Evolutionary conservation across 2,888 invertebrate genomes (phyloP).

Genomic region (Leucania comma): DNA sequence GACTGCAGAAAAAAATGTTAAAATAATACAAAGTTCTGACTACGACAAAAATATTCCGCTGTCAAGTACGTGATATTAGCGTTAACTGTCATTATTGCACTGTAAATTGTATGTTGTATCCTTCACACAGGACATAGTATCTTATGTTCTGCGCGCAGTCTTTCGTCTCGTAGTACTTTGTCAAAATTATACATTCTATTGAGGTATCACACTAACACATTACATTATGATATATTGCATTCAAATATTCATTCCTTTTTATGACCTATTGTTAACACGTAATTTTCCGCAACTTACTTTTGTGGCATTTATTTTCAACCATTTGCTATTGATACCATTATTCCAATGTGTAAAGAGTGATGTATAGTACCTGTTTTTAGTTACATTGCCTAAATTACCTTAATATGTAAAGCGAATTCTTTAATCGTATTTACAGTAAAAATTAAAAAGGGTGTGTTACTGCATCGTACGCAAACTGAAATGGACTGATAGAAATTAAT

Average conservation of each 20-base stretch:
- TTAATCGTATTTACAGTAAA: constrained; percentile 9
- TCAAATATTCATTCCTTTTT: constrained; percentile 56
- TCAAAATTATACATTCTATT: constrained; percentile 31
- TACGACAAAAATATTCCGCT: background rate
- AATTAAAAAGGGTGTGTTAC: constrained; percentile 21
- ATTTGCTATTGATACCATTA: constrained; percentile 29
- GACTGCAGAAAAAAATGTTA: too few species aligned
- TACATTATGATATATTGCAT: constrained; percentile 14
- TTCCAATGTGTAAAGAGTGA: constrained; percentile 36
- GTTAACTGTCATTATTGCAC: background rate
- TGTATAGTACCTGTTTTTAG: constrained; percentile 32
- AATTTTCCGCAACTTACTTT: constrained; percentile 24
- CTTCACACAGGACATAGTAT: background rate
- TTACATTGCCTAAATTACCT: constrained; percentile 27
- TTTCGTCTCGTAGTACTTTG: background rate
- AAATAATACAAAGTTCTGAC: too few species aligned
- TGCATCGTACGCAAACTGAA: constrained; percentile 38
- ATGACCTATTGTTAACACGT: constrained; percentile 22
- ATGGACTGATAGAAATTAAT: constrained; percentile 71
- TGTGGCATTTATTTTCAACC: constrained; percentile 35
- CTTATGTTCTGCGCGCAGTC: background rate
- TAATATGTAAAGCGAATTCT: constrained; percentile 6
- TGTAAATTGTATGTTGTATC: background rate
- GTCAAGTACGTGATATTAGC: background rate
- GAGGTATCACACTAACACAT: background rate